Base-by-base conservation (phyloP, 2,113 vertebrate genomes). In the Anseranas semipalmata region DNA sequence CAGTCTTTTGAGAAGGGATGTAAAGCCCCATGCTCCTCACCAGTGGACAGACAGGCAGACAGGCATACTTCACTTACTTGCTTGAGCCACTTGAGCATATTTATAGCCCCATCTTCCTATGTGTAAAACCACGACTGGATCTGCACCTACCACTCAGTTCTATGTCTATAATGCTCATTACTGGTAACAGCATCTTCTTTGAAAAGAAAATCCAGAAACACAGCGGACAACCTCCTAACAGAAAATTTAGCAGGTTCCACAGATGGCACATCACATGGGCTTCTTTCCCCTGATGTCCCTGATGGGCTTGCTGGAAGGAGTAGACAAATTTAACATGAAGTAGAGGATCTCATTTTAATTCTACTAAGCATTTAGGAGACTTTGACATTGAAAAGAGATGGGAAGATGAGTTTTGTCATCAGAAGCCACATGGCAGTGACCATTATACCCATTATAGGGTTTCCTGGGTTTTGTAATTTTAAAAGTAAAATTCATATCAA, bases 231-330 rank as follows among this genome's bases (percentile, higher is more conserved):
- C 12, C 32, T 50, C 25, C 28, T 12, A 35, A 58, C 16, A 46
- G 63, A 18, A 78, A 45, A 50, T 20, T 19, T 33, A 45, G 2
- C 15, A 62, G 7, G 8, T 41, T 62, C 41, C 48, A 68, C 21
- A 53, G 9, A 16, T 2, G 19, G 27, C 19, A 79, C 0, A 0
- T 37, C 78, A 41, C 9, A 5, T 0, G 1, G 10, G 3, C 1
- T 74, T 84, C 27, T 72, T 59, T 71, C 33, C 17, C 17, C n/a
- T 74, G 25, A 25, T 74, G 24, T 53, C 33, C 3, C 12, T 35
- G 4, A 46, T 8, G 56, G 41, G 10, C 16, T 82, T 70, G 15
- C 6, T 56, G 32, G 45, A 28, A 82, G 15, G 13, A 46, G 8
- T 9, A 79, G 30, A 77, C 5, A 67, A 53, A 68, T 46, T 73